phyloP scores from a whole-genome alignment of 2,797 vertebrate genomes.

The Orestias chungarensis region DNA sequence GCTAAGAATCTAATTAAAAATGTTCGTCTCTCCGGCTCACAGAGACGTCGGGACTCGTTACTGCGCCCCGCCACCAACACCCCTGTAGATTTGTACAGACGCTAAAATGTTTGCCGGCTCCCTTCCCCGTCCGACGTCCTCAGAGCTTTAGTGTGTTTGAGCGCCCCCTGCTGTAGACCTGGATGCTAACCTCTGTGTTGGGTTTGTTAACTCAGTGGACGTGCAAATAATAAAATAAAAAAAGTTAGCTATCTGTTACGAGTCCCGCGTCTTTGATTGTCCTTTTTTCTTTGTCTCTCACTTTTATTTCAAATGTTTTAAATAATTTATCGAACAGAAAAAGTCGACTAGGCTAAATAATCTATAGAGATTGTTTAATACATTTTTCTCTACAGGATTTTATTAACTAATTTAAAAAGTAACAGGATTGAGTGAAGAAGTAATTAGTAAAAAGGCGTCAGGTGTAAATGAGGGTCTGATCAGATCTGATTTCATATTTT shows the following conservation, averaged over 20 bases:
- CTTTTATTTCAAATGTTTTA: background rate
- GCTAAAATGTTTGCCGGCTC: conserved; percentile 44
- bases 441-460: too few species aligned
- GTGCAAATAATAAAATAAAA: conserved; percentile 96
- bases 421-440: too few species aligned
- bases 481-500: too few species aligned
- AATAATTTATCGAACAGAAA: background rate
- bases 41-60: too few species aligned
- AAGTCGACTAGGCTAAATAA: too few species aligned
- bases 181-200: conserved; percentile 88
- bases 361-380: too few species aligned
- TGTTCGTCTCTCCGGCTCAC: too few species aligned
- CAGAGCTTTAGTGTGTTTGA: conserved; percentile 67
- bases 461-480: too few species aligned
- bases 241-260: conserved; percentile 47
- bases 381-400: too few species aligned
- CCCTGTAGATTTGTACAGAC: conserved; percentile 66
- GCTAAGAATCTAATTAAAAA: too few species aligned
- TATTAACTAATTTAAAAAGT: too few species aligned
- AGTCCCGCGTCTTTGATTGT: background rate
- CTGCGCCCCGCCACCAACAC: too few species aligned
- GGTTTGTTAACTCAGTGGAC: conserved; percentile 85
- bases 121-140: conserved; percentile 50
- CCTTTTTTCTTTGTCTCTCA: background rate
- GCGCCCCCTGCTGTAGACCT: conserved; percentile 69